Base-by-base conservation (phyloP, 2,888 invertebrate genomes). In the Calliphora vomitoria region DNA sequence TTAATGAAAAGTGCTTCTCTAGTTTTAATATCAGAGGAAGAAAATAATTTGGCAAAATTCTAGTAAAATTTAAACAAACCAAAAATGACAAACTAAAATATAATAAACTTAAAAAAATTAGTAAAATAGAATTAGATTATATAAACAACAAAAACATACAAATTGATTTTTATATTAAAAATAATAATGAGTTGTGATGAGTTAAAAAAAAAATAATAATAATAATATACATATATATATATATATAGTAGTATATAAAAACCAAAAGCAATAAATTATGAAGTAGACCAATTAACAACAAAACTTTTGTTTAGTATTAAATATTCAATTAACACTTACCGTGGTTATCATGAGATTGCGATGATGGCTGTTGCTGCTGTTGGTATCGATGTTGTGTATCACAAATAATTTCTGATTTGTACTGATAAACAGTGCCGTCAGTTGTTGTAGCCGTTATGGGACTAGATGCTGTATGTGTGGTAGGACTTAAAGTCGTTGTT, bases 391-490 rank as follows among this genome's bases (percentile, higher is more conserved):
- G 90, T 62, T 89, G 89, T 20, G 90, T 89, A 91, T 93, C 93
- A 89, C 91, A 92, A 89, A 92, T 90, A 87, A 93, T 90, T 90
- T 93, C 93, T 44, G 91, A 92, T 89, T 93, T 93, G 87, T 91
- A 90, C 87, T 93, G 92, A 89, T 92, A 92, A 79, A 93, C 92
- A 62, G 87, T 89, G 84, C 93, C 93, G 88, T 93, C 92, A 50
- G 93, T 92, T 87, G 90, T 92, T 75, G 85, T 85, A 18, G 89
- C 75, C 58, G 81, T 86, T 20, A 74, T 78, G 11, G 87, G 82
- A 82, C 82, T 79, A 71, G 88, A 83, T 58, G 89, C 83, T 78
- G 88, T 68, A 89, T 87, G 41, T 86, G 90, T 71, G 76, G 89
- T 89, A 85, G 88, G 91, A 82, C 85, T 74, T 82, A 88, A 83